Percentiles rank a stretch among this genome's conserved stretches.
phyloP scores from a whole-genome alignment of 2,113 vertebrate genomes.

The Sinocyclocheilus anshuiensis region DNA sequence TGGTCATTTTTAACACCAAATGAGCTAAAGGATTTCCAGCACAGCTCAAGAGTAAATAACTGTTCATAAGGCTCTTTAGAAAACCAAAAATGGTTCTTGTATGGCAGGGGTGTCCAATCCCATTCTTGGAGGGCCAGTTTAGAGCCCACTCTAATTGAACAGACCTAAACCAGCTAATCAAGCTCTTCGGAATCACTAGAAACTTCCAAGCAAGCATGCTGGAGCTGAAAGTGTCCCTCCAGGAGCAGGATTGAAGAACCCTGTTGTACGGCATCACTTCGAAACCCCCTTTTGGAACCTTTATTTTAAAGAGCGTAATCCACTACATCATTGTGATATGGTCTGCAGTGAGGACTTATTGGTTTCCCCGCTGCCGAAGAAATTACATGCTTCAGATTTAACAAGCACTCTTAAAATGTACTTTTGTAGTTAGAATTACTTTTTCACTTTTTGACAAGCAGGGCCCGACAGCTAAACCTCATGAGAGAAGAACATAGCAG shows the following conservation, averaged over 20 bases:
- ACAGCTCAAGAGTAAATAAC: neutral
- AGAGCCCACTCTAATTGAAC: neutral
- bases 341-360: neutral
- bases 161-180: neutral
- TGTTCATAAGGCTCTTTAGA: neutral
- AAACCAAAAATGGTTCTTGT: neutral
- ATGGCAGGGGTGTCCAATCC: neutral
- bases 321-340: neutral
- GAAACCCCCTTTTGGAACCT: neutral
- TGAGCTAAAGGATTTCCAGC: neutral
- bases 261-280: neutral
- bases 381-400: neutral
- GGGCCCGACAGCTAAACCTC: constrained; percentile 19
- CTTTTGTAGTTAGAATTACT: constrained; percentile 7
- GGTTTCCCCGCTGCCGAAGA: neutral
- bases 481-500: constrained; percentile 11
- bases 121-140: neutral
- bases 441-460: constrained; percentile 17
- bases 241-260: neutral
- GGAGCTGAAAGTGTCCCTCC: neutral
- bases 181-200: neutral
- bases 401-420: constrained; percentile 9
- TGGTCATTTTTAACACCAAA: neutral
- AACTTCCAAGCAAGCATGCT: neutral
- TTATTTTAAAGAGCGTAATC: neutral